Base-by-base conservation (phyloP, 2,888 invertebrate species). In the Galeruca laticollis region DNA sequence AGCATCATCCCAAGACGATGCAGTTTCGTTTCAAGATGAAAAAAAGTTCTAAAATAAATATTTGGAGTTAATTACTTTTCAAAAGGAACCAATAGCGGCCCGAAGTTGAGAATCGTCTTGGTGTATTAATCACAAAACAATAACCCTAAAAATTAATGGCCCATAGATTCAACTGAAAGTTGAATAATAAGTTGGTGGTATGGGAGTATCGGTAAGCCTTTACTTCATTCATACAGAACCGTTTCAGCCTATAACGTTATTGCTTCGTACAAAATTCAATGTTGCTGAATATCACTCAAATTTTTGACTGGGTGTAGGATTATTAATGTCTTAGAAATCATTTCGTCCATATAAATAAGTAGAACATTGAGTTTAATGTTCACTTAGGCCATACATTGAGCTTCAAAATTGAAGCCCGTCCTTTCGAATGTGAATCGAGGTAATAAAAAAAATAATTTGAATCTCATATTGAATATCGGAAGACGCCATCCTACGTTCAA, bases 121-220 rank as follows among this genome's bases (percentile, higher is more conserved):
- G 63, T 51, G 73, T 71, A 77, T 80, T 76, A 78, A 79, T 80
- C 79, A 78, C 76, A 78, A 80, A 79, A 79, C 79, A 79, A 80
- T 80, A 80, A 80, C 77, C 78, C 76, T 79, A 79, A 78, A 80
- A 80, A 78, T 78, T 76, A 78, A 80, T 79, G 79, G 77, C 68
- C 73, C 78, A 77, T 72, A 76, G 75, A 75, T 75, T 77, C 74
- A 76, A 75, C 76, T 70, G 73, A 79, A 78, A 78, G 77, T 78
- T 79, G 77, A 79, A 78, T 78, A 80, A 78, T 80, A 79, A 80
- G 68, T 65, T 56, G 51, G 65, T 51, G 74, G 66, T 66, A 60
- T 65, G 57, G 59, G 49, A 60, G 74, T 66, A 73, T 73, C 69
- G 70, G 74, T 73, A 71, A 71, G 65, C 68, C 73, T 67, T 68